Base-by-base conservation (phyloP, 2,113 vertebrate species). In the Triplophysa dalaica region DNA sequence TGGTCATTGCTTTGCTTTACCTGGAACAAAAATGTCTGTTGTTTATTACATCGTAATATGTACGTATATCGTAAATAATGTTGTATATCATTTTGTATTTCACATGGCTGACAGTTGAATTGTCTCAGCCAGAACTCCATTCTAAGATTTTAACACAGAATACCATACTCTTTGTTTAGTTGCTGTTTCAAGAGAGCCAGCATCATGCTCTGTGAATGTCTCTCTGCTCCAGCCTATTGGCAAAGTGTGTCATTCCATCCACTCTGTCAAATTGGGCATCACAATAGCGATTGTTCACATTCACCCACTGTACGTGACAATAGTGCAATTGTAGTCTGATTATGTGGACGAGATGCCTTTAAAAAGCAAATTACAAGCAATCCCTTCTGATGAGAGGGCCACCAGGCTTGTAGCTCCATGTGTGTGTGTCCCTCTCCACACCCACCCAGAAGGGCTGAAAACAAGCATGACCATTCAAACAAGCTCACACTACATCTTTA, bases 311-410 rank as follows among this genome's bases (percentile, higher is more conserved):
- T 89, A 80, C 87, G 88, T 87, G 84, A 86, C 85, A 88, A 90
- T 83, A 81, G 76, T 73, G 70, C 81, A 68, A 89, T 91, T 87
- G 86, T 69, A 82, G 67, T 84, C 85, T 41, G 83, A 79, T 91
- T 82, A 87, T 87, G 87, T 88, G 80, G 85, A 87, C 89, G 81
- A 33, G 14, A 86, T 88, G 84, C 86, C 87, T 91, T 91, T 94
- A 93, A 91, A 89, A 82, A 81, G 77, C 78, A 84, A 89, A 92
- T 88, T 90, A 92, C 87, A 79, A 89, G 84, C 87, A 89, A 88
- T 87, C 83, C 85, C 82, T 82, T 87, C 81, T 78, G 81, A 92
- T 78, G 87, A 88, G 80, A 79, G 80, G 88, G 85, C 83, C 90
- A 92, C 73, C 80, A 86, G 75, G 81, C 50, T 70, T 84, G 85